Evolutionary conservation across 2,888 invertebrate species (phyloP), one percentile per base, ranked within the genome.

Genomic region (Mystacides longicornis): DNA sequence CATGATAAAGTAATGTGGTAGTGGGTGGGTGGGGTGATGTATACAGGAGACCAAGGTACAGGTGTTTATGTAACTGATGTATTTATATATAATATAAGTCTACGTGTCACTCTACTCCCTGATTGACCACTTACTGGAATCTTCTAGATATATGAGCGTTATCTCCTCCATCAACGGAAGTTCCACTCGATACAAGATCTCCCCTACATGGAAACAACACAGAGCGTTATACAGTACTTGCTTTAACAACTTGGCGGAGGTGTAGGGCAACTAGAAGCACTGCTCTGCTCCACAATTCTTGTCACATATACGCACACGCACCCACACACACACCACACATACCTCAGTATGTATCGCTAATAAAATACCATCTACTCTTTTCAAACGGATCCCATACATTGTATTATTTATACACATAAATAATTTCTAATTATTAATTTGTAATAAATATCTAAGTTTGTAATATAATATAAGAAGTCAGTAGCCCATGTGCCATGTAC

Each of bases 161-260:
- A 89, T 88, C 85, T 89, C 89, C 85, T 89, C 89, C 89, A 89
- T 88, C 85, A 89, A 86, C 79, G 89, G 89, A 81, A 89, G 87
- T 85, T 89, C 88, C 85, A 89, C 89, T 81, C 89, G 88, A 82
- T 87, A 89, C 86, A 89, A 88, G 85, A 89, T 89, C 85, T 89
- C 89, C 81, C 86, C 86, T 77, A 77, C 75, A 75, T 76, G 77
- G 72, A 77, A 77, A 77, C 75, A 77, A 76, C 73, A 37, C 37
- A 27, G 7, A 62, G 73, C 72, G 76, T 77, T 77, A 76, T 50
- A 57, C 52, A 57, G 55, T 70, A 58, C 58, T 58, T 57, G 56
- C 55, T 47, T 23, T 3, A 3, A 46, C n/a, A 43, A 43, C 16
- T 11, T 43, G 7, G 51, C 46, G 46, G 42, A 49, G 47, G 49